Base-by-base conservation (phyloP, 2,888 invertebrate genomes). In the Lasioglossum zephyrum region DNA sequence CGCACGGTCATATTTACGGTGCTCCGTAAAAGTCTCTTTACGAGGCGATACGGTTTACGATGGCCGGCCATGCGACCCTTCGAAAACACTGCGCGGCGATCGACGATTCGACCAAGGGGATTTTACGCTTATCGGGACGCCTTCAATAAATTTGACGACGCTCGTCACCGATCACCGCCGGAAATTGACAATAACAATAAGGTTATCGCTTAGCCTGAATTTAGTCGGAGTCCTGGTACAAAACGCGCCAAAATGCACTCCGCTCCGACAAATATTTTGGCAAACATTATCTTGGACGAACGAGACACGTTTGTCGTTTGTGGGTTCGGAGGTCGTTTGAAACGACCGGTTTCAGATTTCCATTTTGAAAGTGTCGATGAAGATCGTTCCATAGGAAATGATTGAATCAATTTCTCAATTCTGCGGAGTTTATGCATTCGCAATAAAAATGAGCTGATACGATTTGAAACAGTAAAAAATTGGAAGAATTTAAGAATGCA, bases 11-110 rank as follows among this genome's bases (percentile, higher is more conserved):
- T 85, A 87, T 86, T 81, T 87, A 79, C 79, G 79, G 72, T 39
- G 76, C 31, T 69, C 79, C 86, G 81, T 88, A 88, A 88, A 88
- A 86, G 82, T 81, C 44, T 66, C 60, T 88, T 88, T 84, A 86
- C 86, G 81, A 87, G 85, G 66, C 78, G 60, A n/a, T 49, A 16
- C 74, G 80, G 76, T 87, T 88, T 85, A 86, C 86, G 88, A 89
- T 57, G 77, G 49, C 77, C 86, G 86, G 84, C 16, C 88, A 36
- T n/a, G 26, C 73, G 57, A 49, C 36, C 57, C 69, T 41, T 49
- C 41, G 13, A 36, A 79, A 73, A 47, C 26, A 13, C 73, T 31
- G 82, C 82, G 79, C 66, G 36, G 49, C 47, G 53, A 76, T 79
- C 81, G 80, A 72, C 84, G 80, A 66, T 75, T 79, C 41, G 31